Percentiles rank a stretch among this genome's conserved stretches.
Conservation (phyloP, 2,113 vertebrate genomes). For the Herpailurus yagouaroundi region DNA sequence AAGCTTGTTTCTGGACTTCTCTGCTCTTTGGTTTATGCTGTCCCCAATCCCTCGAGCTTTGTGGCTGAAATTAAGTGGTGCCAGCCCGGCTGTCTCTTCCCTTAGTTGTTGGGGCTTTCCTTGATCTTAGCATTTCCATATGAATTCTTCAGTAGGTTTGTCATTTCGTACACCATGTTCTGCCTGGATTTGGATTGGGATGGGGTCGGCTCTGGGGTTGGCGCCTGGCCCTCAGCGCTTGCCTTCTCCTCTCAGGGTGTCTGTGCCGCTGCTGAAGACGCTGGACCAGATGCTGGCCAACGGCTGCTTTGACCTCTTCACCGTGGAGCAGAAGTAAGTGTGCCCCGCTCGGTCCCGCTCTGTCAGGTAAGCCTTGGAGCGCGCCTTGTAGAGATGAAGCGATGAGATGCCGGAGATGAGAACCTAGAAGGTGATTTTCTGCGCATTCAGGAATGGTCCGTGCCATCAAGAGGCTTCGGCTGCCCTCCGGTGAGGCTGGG, state of each 20-base stretch:
- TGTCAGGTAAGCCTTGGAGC: background rate
- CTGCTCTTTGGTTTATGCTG: background rate
- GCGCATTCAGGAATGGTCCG: background rate
- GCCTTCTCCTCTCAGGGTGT: slow-evolving; percentile 88
- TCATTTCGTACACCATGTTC: background rate
- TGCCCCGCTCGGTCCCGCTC: fast-evolving
- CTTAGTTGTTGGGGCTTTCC: background rate
- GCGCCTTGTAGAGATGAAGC: background rate
- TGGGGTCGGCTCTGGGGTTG: background rate
- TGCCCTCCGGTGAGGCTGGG: no score
- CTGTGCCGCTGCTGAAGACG: slow-evolving; percentile 93
- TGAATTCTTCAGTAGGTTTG: background rate
- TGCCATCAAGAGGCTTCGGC: background rate
- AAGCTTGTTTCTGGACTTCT: background rate
- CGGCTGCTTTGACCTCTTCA: slow-evolving; percentile 92
- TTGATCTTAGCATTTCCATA: background rate
- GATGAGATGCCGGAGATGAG: background rate
- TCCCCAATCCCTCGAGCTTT: background rate
- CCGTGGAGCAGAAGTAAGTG: slow-evolving; percentile 90
- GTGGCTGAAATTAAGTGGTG: fast-evolving
- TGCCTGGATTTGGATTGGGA: background rate
- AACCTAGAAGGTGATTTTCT: background rate
- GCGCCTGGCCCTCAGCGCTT: background rate
- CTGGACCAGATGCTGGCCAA: slow-evolving; percentile 93
- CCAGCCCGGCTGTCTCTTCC: background rate